Base-by-base conservation (phyloP, 2,797 vertebrate species). In the Danio albolineatus region DNA sequence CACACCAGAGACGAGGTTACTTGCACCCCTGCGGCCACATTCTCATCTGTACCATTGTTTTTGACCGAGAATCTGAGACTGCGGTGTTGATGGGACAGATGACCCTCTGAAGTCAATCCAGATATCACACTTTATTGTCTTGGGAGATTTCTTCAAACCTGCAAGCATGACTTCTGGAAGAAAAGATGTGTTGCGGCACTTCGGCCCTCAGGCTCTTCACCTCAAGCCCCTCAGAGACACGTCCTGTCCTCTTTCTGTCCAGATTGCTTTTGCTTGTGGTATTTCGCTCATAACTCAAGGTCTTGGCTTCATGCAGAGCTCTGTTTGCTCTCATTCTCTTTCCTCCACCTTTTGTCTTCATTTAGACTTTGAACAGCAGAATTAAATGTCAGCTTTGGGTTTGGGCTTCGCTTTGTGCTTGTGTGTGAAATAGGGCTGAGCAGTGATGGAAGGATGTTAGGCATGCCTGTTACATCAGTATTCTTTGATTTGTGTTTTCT, bases 321-420 rank as follows among this genome's bases (percentile, higher is more conserved):
- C 77, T 87, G 57, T 85, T 86, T 85, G 74, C 73, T 76, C 83
- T 76, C 61, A 69, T 76, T 82, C 28, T 28, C 61, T 59, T 76
- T 69, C 66, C 66, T 79, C 72, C 41, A 49, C 56, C 56, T 48
- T 62, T 79, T 81, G 71, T 87, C 81, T 83, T 88, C 76, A 81
- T 85, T 85, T 86, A 71, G 77, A 83, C 83, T 84, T 86, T 86
- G 81, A 84, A 87, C 73, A 76, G 57, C 67, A 67, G 75, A 88
- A 83, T 85, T 84, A 86, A 88, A 85, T 86, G 86, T 84, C 82
- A 88, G 65, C 83, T 79, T 61, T 67, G 46, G 73, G 72, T 79
- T 83, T 84, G 43, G 57, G 59, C 59, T 84, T 76, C 57, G 51
- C 60, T 85, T 85, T 86, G 73, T 59, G 64, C 19, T 56, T 43